Evolutionary conservation across 2,888 invertebrate genomes (phyloP).

Genomic region (Carabus problematicus): DNA sequence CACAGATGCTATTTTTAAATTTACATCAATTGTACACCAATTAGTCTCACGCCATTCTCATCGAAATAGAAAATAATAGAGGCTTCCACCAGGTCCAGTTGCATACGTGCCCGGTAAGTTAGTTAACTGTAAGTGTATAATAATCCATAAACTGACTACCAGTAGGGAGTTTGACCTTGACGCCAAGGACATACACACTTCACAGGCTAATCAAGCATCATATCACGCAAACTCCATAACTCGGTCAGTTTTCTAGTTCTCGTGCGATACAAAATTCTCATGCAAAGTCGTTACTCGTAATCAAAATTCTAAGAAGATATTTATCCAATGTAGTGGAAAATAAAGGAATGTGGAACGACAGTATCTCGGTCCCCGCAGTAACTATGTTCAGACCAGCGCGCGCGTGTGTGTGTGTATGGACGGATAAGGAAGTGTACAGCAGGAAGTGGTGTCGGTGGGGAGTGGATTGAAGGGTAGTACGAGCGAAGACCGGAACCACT

Average conservation of each 20-base stretch:
- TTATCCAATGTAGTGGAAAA: slow-evolving; percentile 20
- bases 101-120: slow-evolving; percentile 3
- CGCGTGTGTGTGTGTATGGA: no score
- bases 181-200: slow-evolving; percentile 2
- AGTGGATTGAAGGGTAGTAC: no score
- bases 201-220: slow-evolving; percentile 2
- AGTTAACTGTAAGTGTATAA: neutral
- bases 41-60: slow-evolving; percentile 11
- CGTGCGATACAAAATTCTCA: slow-evolving; percentile 26
- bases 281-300: slow-evolving; percentile 40
- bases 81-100: neutral
- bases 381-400: no score
- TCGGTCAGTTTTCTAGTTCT: slow-evolving; percentile 3
- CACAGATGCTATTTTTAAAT: neutral
- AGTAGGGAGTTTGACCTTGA: neutral
- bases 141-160: no score
- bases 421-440: no score
- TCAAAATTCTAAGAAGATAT: slow-evolving; percentile 38
- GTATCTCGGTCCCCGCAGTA: no score
- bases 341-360: neutral
- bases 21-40: slow-evolving; percentile 7
- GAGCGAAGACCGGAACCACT: no score
- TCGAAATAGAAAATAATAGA: neutral
- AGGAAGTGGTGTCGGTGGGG: no score
- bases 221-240: slow-evolving; percentile 8